phyloP scores from a whole-genome alignment of 1,140 invertebrate species.

The Euwallacea fornicatus region DNA sequence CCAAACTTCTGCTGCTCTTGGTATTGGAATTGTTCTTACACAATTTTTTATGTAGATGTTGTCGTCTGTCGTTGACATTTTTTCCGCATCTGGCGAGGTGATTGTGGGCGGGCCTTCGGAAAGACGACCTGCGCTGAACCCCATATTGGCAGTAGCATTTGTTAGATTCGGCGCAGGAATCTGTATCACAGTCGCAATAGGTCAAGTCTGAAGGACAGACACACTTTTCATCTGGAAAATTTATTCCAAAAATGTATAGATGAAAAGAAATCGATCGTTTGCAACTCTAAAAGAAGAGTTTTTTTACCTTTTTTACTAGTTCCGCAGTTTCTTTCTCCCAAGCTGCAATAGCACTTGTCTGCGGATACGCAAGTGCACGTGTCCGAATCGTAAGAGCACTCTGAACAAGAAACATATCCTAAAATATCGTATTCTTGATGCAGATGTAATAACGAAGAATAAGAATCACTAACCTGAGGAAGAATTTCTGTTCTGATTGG shows the following conservation, averaged over 20 bases:
- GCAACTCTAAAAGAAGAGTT: background rate
- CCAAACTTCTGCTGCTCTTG: constrained; percentile 61
- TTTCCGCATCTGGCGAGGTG: constrained; percentile 53
- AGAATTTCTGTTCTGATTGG: constrained; percentile 66
- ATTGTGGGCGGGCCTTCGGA: background rate
- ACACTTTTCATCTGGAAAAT: constrained; percentile 61
- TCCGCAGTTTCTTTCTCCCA: constrained; percentile 52
- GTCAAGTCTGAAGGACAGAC: constrained; percentile 65
- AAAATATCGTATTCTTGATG: constrained; percentile 5
- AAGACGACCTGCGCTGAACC: constrained; percentile 49
- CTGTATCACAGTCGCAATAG: constrained; percentile 75
- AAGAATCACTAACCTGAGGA: constrained; percentile 54
- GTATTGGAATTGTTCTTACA: constrained; percentile 52
- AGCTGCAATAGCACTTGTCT: constrained; percentile 76
- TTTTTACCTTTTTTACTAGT: background rate
- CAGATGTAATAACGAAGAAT: background rate
- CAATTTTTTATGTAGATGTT: constrained; percentile 49
- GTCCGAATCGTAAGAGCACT: constrained; percentile 81
- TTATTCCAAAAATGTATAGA: constrained; percentile 38
- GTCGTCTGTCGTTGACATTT: constrained; percentile 57
- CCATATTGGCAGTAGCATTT: constrained; percentile 80
- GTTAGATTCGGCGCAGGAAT: constrained; percentile 83
- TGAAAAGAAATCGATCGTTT: constrained; percentile 39
- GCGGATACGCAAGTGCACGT: constrained; percentile 73
- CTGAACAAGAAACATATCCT: constrained; percentile 81